phyloP scores from a whole-genome alignment of 2,888 invertebrate species.

The Macropis europaea region DNA sequence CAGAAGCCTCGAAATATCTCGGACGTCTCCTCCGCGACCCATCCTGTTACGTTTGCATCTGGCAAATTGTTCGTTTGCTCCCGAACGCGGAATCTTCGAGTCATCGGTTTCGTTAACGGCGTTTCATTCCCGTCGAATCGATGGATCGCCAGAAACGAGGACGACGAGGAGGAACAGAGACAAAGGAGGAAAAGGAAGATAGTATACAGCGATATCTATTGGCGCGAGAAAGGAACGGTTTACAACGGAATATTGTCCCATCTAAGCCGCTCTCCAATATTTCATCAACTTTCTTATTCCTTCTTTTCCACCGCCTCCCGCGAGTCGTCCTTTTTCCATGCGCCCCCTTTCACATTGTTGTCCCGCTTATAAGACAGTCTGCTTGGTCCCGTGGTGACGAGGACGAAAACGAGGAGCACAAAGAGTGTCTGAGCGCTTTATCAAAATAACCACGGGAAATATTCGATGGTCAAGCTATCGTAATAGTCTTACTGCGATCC shows the following conservation, averaged over 20 bases:
- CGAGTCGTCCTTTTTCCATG: background rate
- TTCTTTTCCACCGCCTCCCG: conserved; percentile 62
- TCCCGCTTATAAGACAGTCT: conserved; percentile 21
- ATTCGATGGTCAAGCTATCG: no score
- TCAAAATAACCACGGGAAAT: conserved; percentile 52
- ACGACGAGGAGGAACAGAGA: background rate
- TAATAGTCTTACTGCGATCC: no score
- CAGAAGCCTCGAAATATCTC: conserved; percentile 1
- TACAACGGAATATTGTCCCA: conserved; percentile 78
- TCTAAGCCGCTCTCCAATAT: conserved; percentile 79
- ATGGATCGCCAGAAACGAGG: background rate
- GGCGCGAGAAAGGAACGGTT: conserved; percentile 70
- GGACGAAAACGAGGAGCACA: conserved; percentile 18
- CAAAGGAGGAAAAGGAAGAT: conserved; percentile 12
- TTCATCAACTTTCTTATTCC: conserved; percentile 78
- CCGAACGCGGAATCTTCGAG: background rate
- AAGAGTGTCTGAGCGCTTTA: conserved; percentile 68
- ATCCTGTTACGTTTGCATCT: conserved; percentile 20
- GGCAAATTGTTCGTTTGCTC: background rate
- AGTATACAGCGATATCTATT: conserved; percentile 68
- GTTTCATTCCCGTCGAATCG: conserved; percentile 2
- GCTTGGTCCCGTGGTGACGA: conserved; percentile 31
- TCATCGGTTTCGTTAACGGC: conserved; percentile 29
- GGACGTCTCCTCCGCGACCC: background rate
- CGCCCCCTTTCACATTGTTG: conserved; percentile 12